These are phyloP conservation scores for Pteria penguin DNA, from an alignment of 2,888 invertebrate species.

Conservation along the genomic window DNA sequence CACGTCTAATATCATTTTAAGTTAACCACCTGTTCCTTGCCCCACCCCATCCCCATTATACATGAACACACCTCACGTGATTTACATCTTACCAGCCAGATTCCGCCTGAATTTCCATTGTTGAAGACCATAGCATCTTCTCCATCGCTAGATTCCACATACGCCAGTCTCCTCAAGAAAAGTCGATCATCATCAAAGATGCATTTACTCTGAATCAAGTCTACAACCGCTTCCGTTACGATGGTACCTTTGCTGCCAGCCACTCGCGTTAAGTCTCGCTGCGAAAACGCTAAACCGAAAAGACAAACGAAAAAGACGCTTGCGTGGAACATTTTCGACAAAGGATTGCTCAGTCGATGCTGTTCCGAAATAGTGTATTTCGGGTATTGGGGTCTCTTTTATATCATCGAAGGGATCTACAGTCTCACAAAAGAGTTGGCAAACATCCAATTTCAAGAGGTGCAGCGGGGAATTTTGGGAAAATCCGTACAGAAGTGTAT, in stretches of 20 bases:
- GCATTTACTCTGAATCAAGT: neutral
- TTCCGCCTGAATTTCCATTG: neutral
- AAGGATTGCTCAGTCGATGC: no score
- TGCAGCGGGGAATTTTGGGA: no score
- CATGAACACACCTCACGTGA: neutral
- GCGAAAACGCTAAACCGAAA: neutral
- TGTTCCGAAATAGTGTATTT: no score
- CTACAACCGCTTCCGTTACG: neutral
- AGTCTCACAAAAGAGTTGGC: no score
- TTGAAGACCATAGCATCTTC: neutral
- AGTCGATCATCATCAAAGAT: neutral
- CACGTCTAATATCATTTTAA: no score
- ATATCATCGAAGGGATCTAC: no score
- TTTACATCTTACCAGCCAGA: neutral
- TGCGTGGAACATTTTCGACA: no score
- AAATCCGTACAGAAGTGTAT: no score
- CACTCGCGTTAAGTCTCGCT: neutral
- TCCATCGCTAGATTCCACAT: neutral
- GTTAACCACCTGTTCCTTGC: no score
- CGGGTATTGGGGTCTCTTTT: no score
- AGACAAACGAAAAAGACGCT: neutral
- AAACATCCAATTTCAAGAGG: no score
- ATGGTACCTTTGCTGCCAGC: neutral
- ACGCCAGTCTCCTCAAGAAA: neutral
- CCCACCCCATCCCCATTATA: no score